Conservation (phyloP, 2,797 vertebrate species). For the Adelosebastes latens region DNA sequence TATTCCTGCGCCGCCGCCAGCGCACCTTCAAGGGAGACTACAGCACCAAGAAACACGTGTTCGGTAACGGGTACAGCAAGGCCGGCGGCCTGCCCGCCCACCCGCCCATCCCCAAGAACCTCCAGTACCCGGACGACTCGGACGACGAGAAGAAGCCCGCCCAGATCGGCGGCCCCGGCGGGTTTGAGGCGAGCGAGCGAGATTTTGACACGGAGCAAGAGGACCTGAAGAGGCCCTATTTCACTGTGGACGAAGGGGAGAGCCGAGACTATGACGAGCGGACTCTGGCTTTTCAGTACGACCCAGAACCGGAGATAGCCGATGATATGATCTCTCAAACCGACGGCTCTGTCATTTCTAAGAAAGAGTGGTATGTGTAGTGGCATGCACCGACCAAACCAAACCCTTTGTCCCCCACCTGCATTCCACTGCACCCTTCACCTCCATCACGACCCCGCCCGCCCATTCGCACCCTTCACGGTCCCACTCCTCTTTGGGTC, state of each 20-base stretch:
- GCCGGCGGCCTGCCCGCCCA: constrained; percentile 89
- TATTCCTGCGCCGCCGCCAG: constrained; percentile 92
- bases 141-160: constrained; percentile 97
- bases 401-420: constrained; percentile 58
- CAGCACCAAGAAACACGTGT: constrained; percentile 99
- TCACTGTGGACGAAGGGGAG: constrained; percentile 95
- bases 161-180: constrained; percentile 84
- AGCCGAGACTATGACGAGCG: constrained; percentile 91
- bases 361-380: constrained; percentile 99
- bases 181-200: constrained; percentile 90
- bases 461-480: constrained; percentile 53
- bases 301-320: constrained; percentile 93
- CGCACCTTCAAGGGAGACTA: constrained; percentile 99
- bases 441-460: constrained; percentile 57
- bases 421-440: constrained; percentile 65
- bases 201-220: constrained; percentile 87
- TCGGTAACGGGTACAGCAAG: constrained; percentile 97
- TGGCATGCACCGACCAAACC: constrained; percentile 69
- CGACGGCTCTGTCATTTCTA: constrained; percentile 99
- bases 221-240: constrained; percentile 97
- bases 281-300: constrained; percentile 97
- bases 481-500: constrained; percentile 34
- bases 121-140: constrained; percentile 96
- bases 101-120: constrained; percentile 93
- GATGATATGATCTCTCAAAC: constrained; percentile 99